A percentile compares a stretch with the other conserved stretches of the same genome.
Conservation (phyloP, 1,140 invertebrate genomes). For the Meloidogyne hapla region DNA sequence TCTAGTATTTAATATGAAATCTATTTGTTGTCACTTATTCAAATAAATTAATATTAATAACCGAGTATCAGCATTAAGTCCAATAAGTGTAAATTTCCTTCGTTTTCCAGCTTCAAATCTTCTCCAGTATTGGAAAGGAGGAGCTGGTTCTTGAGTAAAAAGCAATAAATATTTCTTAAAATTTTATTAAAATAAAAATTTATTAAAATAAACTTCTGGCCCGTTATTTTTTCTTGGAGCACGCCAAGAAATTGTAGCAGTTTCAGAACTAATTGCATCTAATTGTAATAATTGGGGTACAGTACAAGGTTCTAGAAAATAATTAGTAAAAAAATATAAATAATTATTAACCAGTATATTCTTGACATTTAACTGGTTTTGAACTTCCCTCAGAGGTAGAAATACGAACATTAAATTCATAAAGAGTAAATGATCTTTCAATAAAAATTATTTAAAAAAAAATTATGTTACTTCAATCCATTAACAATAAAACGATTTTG, state of each 20-base stretch:
- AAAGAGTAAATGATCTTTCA: conserved; percentile 40
- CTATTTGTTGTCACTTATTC: too few relatives aligned
- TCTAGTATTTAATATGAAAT: too few relatives aligned
- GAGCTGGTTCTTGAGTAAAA: conserved; percentile 61
- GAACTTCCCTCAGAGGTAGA: conserved; percentile 58
- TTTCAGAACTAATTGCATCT: conserved; percentile 60
- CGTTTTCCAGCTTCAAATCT: conserved; percentile 50
- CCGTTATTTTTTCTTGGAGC: conserved; percentile 62
- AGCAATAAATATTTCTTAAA: conserved; percentile 60
- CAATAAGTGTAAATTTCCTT: conserved; percentile 57
- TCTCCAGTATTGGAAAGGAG: conserved; percentile 59
- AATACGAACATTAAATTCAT: conserved; percentile 59
- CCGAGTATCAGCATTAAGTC: conserved; percentile 56
- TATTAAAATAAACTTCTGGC: conserved; percentile 44
- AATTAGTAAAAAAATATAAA: conserved; percentile 10
- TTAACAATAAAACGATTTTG: conserved; percentile 55
- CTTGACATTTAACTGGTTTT: conserved; percentile 55
- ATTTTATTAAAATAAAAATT: conserved; percentile 23
- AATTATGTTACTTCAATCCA: conserved; percentile 55
- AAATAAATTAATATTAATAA: conserved; percentile 20
- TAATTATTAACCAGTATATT: conserved; percentile 53
- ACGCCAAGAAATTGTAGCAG: conserved; percentile 59
- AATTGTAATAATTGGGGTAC: conserved; percentile 59
- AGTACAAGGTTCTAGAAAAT: conserved; percentile 60
- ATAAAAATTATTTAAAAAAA: not conserved